Percentiles rank a stretch among this genome's conserved stretches.
These are phyloP conservation scores for Cotesia chilonis DNA, from an alignment of 1,140 invertebrate genomes.

Conservation along the genomic window DNA sequence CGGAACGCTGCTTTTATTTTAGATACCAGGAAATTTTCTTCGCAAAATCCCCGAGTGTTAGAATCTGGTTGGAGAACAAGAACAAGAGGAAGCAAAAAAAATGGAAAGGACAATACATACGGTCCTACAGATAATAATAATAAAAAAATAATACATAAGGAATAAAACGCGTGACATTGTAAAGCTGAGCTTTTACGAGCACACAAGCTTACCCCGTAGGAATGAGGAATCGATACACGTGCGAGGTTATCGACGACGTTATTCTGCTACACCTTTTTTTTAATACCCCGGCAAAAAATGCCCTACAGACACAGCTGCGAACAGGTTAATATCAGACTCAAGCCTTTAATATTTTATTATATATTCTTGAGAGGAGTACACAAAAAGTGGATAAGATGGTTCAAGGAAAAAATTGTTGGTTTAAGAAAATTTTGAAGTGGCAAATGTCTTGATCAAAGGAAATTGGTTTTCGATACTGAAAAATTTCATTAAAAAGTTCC, in stretches of 20 bases:
- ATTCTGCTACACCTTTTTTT: constrained; percentile 7
- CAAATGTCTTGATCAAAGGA: too few relatives aligned
- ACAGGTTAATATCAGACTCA: constrained; percentile 18
- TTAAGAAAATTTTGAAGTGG: too few relatives aligned
- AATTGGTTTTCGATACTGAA: too few relatives aligned
- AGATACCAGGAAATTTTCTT: constrained; percentile 8
- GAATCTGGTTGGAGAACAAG: neutral
- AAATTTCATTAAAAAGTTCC: too few relatives aligned
- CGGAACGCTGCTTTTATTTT: neutral
- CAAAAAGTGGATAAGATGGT: too few relatives aligned
- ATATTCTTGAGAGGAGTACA: neutral
- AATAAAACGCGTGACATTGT: constrained; percentile 16
- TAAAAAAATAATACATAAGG: too few relatives aligned
- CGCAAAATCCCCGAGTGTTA: neutral
- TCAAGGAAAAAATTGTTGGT: too few relatives aligned
- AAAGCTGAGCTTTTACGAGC: constrained; percentile 26
- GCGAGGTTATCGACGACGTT: constrained; percentile 21
- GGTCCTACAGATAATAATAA: too few relatives aligned
- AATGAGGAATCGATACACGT: constrained; percentile 27
- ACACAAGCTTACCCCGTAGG: neutral
- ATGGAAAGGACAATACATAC: too few relatives aligned
- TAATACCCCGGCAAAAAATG: neutral
- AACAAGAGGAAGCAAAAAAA: neutral
- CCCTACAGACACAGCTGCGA: constrained; percentile 12
- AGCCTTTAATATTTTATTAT: neutral